Evolutionary conservation across 53 echinoderm and acorn worm genomes (phyloP).

Genomic region (Temnopleurus reevesii): DNA sequence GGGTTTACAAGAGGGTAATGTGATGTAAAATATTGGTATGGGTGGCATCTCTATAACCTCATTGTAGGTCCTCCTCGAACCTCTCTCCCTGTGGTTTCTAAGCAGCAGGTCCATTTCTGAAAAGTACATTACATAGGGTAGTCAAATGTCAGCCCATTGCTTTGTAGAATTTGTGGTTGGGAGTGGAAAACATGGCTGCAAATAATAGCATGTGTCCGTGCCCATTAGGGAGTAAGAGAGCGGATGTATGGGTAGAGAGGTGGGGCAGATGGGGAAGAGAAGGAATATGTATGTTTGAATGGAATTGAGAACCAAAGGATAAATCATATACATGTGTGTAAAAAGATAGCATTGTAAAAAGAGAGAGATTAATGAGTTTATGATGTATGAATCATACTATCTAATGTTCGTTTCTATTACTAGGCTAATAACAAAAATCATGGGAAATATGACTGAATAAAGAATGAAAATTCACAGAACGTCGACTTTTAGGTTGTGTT

Average conservation of each 20-base stretch:
- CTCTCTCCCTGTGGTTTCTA: not conserved
- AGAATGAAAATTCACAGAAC: too few species aligned
- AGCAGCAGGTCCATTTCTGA: conserved; percentile 34
- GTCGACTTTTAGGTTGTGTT: too few species aligned
- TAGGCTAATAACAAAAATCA: too few species aligned
- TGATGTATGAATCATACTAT: too few species aligned
- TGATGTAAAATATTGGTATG: not conserved
- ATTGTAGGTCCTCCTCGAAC: not conserved
- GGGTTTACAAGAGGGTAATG: not conserved
- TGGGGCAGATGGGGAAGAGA: not conserved
- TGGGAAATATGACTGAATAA: too few species aligned
- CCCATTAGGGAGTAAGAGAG: conserved; percentile 2
- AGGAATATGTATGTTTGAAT: not conserved
- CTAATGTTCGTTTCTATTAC: too few species aligned
- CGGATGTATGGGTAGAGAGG: not conserved
- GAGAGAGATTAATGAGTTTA: too few species aligned
- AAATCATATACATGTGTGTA: too few species aligned
- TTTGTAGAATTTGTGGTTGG: not conserved
- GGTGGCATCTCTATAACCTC: not conserved
- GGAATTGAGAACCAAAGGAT: not conserved
- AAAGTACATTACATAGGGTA: conserved; percentile 25
- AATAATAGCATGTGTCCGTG: not conserved
- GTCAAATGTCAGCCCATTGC: not conserved
- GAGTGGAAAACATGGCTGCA: not conserved
- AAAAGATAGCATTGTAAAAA: too few species aligned